Conservation (phyloP, 2,888 invertebrate species). For the Mesopsocus fuscifrons region DNA sequence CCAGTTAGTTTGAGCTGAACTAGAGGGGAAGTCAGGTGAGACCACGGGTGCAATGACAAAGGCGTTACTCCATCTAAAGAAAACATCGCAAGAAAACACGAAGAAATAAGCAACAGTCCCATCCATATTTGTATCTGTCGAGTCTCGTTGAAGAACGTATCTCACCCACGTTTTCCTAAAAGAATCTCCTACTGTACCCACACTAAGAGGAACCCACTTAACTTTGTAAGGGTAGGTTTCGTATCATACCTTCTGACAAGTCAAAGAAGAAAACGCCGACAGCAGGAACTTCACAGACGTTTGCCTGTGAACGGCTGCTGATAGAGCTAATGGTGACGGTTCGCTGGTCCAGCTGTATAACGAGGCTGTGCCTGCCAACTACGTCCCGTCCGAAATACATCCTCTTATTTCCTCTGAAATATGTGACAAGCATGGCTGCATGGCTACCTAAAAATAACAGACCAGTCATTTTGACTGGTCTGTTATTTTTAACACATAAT, state of each 20-base stretch:
- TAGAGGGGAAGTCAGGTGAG: constrained; percentile 25
- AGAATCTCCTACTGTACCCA: too few species aligned
- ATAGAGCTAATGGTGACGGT: constrained; percentile 20
- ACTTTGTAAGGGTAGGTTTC: too few species aligned
- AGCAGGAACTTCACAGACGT: constrained; percentile 19
- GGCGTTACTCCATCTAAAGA: constrained; percentile 23
- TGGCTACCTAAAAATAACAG: too few species aligned
- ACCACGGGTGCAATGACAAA: constrained; percentile 12
- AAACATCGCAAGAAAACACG: too few species aligned
- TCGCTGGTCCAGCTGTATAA: constrained; percentile 22
- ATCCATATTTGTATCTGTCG: constrained; percentile 43
- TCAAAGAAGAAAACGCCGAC: constrained; percentile 18
- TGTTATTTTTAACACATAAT: too few species aligned
- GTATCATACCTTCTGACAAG: constrained; percentile 12
- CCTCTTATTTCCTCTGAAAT: constrained; percentile 21
- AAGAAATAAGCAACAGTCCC: too few species aligned
- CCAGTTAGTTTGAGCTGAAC: constrained; percentile 39
- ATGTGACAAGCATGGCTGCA: too few species aligned
- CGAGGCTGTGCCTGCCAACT: constrained; percentile 68
- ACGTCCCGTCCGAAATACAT: constrained; percentile 73
- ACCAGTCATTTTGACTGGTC: too few species aligned
- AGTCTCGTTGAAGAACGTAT: constrained; percentile 38
- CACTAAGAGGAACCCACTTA: too few species aligned
- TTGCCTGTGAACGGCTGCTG: constrained; percentile 14
- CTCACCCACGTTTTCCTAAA: too few species aligned